Conservation (phyloP, 92 coral and sea anemone species). For the Siderastrea siderea region DNA sequence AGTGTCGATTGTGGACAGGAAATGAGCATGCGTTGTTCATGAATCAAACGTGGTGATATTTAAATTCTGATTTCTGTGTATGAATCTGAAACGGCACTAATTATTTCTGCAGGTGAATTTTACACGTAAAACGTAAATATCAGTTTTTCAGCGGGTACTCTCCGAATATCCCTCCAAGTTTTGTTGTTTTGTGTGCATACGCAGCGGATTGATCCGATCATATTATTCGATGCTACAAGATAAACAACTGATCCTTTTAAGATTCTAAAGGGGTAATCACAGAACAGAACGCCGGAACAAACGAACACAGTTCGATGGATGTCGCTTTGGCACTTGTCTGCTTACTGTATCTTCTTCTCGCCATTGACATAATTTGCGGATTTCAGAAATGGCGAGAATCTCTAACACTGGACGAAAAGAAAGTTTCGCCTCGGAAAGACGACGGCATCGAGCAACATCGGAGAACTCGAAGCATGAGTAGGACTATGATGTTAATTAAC, state of each 20-base stretch:
- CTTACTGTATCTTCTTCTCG: slow-evolving; percentile 27
- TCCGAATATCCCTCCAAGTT: background rate
- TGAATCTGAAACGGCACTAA: background rate
- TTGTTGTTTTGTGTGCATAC: background rate
- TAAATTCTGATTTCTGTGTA: slow-evolving; percentile 1
- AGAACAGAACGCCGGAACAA: background rate
- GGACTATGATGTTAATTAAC: slow-evolving; percentile 45
- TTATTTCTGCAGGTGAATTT: background rate
- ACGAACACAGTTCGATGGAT: slow-evolving; percentile 19
- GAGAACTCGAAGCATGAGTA: slow-evolving; percentile 28
- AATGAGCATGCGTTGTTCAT: background rate
- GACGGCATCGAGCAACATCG: slow-evolving; percentile 12
- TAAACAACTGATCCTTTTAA: background rate
- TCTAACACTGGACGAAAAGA: background rate
- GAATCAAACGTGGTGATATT: background rate
- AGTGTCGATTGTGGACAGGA: background rate
- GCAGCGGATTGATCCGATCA: background rate
- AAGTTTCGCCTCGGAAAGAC: background rate
- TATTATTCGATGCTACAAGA: background rate
- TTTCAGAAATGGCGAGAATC: slow-evolving; percentile 40
- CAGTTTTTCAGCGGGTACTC: background rate
- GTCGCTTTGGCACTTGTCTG: slow-evolving; percentile 30
- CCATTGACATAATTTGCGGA: slow-evolving; percentile 38
- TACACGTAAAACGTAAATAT: background rate
- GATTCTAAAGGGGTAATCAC: background rate